Base-by-base conservation (phyloP, 2,113 vertebrate species). In the Salvelinus alpinus region DNA sequence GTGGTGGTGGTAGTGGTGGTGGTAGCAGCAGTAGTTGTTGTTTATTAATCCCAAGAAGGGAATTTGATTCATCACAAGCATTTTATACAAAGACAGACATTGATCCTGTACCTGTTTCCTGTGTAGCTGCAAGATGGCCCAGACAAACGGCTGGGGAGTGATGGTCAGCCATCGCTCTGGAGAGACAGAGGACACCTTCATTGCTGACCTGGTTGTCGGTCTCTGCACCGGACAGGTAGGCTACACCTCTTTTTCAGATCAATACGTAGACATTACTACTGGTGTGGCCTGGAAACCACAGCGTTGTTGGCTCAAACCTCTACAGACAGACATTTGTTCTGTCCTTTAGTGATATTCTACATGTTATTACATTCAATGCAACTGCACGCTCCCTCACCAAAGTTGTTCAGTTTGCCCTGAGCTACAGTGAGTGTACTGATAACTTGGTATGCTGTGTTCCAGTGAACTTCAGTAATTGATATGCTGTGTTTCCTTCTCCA, bases 101-200 rank as follows among this genome's bases (percentile, higher is more conserved):
- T 44, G 38, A 44, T 44, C 38, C 38, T 18, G 11, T 16, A 12
- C 11, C 48, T 64, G 60, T 24, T 64, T 64, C 6, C 54, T 64
- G 31, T 65, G 73, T 51, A 97, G 96, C 57, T 97, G 96, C 87
- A 96, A 97, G 88, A 81, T 97, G 91, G 96, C 96, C 13, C 96
- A 97, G 92, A 93, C 83, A 84, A 96, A 92, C 0, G 96, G 96
- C 80, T 97, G 96, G 96, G 96, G 96, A 0, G 96, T 97, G 84
- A 97, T 97, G 96, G 96, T 97, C 77, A 97, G 96, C 88, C 96
- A 97, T 78, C 96, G 96, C 27, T 97, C 96, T 0, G 96, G 96
- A 77, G 96, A 97, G 90, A 97, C 96, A 0, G 96, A 97, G 87
- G 96, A 97, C 81, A 96, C 96, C 4, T 97, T 97, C 91, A 97